Base-by-base conservation (phyloP, 1,140 invertebrate species). In the Atta colombica region DNA sequence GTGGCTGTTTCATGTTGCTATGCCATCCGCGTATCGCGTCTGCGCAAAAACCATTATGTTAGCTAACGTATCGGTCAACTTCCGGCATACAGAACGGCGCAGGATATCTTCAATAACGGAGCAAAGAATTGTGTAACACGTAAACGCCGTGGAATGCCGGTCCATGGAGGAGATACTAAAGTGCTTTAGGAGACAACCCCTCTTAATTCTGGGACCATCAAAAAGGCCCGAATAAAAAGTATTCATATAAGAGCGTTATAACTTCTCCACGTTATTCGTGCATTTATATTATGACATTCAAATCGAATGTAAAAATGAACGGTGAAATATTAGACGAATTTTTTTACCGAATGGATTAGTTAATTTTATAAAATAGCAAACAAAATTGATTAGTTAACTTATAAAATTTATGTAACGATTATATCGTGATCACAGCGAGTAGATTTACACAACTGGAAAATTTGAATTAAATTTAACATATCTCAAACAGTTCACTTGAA, bases 71-170 rank as follows among this genome's bases (percentile, higher is more conserved):
- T 86, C 85, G 18, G 25, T 55, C 7, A 65, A 75, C 55, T 84
- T 90, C 85, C 77, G 88, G 72, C 75, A 90, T 21, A 21, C 78
- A 10, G 21, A 60, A 72, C 21, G 28, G 16, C 18, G n/a, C 85
- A 61, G 68, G 35, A 78, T 61, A 77, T 60, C 53, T 63, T 74
- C 49, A 69, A 77, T 82, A 69, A 81, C 69, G 28, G 61, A 39
- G 45, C 49, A 58, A 53, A 28, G 31, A 35, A 71, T 90, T 87
- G 86, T 75, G 71, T 77, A 90, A 87, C 86, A 55, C 25, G 39
- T 39, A 58, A 45, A 21, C 51, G 58, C 6, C 25, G 31, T 25
- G 78, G 78, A 82, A 60, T 82, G 78, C n/a, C 35, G 28, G 49
- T 1, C n/a, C 28, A 21, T 39, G 28, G 3, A 60, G 18, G 10